These are phyloP conservation scores for Himalopsyche japonica DNA, from an alignment of 2,888 invertebrate genomes.

Conservation along the genomic window DNA sequence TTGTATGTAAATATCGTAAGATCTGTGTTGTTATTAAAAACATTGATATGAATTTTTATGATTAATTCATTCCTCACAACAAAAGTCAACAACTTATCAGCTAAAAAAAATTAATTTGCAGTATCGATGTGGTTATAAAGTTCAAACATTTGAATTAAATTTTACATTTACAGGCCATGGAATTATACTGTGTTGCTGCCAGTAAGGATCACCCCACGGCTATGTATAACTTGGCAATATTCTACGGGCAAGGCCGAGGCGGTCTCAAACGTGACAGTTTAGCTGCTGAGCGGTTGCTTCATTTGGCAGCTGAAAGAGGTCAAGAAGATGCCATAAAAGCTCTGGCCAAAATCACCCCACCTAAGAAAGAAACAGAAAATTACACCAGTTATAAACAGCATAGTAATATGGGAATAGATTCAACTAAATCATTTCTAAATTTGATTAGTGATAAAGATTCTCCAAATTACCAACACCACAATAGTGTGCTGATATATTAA, in stretches of 20 bases:
- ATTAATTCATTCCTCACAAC: too few species aligned
- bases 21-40: too few species aligned
- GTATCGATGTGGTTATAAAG: neutral
- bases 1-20: too few species aligned
- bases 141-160: neutral
- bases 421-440: neutral
- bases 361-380: neutral
- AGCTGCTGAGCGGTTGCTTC: slow-evolving; percentile 58
- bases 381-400: neutral
- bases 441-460: neutral
- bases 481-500: neutral
- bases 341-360: slow-evolving; percentile 43
- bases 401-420: neutral
- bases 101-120: too few species aligned
- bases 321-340: slow-evolving; percentile 62
- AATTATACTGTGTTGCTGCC: slow-evolving; percentile 67
- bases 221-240: slow-evolving; percentile 70
- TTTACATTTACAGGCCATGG: slow-evolving; percentile 61
- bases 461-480: neutral
- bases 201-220: slow-evolving; percentile 67
- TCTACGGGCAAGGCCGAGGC: slow-evolving; percentile 67
- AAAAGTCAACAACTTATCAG: too few species aligned
- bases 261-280: slow-evolving; percentile 57
- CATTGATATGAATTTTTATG: too few species aligned
- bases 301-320: slow-evolving; percentile 63